Percentiles rank a stretch among this genome's conserved stretches.
Conservation (phyloP, 1,140 invertebrate species). For the Charaxes varanes region DNA sequence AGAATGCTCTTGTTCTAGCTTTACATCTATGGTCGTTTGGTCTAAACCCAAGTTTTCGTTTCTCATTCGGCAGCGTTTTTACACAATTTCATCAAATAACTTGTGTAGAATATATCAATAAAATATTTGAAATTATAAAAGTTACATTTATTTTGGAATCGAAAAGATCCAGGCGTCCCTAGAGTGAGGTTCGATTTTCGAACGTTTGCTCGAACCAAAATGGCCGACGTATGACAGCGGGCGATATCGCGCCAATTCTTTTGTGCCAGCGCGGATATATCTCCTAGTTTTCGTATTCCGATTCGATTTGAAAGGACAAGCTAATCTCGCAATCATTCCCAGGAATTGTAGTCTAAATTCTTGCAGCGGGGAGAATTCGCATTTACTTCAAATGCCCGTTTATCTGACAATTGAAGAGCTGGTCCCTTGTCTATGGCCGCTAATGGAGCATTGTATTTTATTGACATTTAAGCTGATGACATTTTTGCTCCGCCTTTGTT, state of each 20-base stretch:
- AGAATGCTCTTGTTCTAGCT: too few species aligned
- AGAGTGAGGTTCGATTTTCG: constrained; percentile 51
- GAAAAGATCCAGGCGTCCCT: constrained; percentile 38
- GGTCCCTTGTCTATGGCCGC: constrained; percentile 22
- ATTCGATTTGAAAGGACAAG: constrained; percentile 55
- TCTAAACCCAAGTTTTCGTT: too few species aligned
- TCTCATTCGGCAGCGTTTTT: too few species aligned
- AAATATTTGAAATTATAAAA: constrained; percentile 9
- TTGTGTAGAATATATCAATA: neutral
- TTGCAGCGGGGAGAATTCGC: constrained; percentile 23
- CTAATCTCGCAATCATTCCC: constrained; percentile 56
- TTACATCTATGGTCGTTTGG: too few species aligned
- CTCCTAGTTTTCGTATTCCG: constrained; percentile 46
- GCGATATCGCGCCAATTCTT: constrained; percentile 67
- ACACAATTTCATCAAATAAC: too few species aligned
- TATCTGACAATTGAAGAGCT: constrained; percentile 28
- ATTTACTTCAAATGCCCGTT: constrained; percentile 27
- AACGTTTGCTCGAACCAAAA: constrained; percentile 61
- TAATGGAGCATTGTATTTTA: constrained; percentile 26
- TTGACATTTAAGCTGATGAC: constrained; percentile 8
- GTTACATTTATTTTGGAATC: constrained; percentile 13
- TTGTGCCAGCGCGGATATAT: constrained; percentile 56
- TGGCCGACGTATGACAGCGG: constrained; percentile 48
- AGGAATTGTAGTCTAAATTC: constrained; percentile 46
- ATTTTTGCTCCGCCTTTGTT: constrained; percentile 12